phyloP scores from a whole-genome alignment of 2,113 vertebrate genomes.

The Nothocercus julius region DNA sequence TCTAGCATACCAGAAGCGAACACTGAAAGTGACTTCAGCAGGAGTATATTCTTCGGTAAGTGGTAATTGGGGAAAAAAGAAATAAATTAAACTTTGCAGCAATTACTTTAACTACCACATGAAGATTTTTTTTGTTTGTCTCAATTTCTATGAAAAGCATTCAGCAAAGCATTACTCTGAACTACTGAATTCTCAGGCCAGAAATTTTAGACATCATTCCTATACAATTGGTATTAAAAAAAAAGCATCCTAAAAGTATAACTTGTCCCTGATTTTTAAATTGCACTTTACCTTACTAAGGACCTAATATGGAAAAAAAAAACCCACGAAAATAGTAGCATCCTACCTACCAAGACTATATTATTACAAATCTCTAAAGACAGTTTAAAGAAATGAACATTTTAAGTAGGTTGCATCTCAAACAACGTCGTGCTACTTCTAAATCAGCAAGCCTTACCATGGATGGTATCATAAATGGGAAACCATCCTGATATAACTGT shows the following conservation, averaged over 20 bases:
- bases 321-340: background rate
- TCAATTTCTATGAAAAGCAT: background rate
- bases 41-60: background rate
- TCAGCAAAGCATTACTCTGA: background rate
- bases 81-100: background rate
- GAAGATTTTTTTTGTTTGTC: background rate
- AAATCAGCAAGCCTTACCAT: slow-evolving; percentile 79
- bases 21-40: background rate
- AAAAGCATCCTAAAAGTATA: background rate
- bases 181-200: background rate
- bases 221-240: background rate
- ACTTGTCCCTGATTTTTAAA: background rate
- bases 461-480: slow-evolving; percentile 99
- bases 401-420: background rate
- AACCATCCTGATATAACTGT: slow-evolving; percentile 98
- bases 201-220: background rate
- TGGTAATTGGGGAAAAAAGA: background rate
- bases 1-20: background rate
- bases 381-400: background rate
- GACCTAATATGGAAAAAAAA: background rate
- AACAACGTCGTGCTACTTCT: background rate
- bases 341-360: background rate
- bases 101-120: background rate
- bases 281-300: background rate
- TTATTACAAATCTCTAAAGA: background rate